Conservation (phyloP, 2,797 vertebrate genomes). For the Amblyopsis hoosieri region DNA sequence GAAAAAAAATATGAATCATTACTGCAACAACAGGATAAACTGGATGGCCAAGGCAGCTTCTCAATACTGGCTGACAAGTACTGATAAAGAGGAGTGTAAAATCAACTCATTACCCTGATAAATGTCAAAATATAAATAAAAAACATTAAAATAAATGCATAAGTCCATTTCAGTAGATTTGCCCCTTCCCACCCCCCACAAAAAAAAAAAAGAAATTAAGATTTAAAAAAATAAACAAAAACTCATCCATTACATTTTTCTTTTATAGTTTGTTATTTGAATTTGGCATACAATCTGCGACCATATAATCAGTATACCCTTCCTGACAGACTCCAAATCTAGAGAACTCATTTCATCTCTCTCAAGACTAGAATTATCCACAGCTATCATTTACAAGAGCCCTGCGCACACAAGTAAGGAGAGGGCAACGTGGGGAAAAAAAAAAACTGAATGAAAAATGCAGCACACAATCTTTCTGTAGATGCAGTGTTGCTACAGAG, state of each 20-base stretch:
- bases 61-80: constrained; percentile 78
- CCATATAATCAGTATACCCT: constrained; percentile 41
- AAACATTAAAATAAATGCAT: constrained; percentile 55
- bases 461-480: constrained; percentile 43
- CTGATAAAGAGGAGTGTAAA: constrained; percentile 77
- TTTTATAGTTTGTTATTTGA: constrained; percentile 41
- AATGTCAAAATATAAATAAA: constrained; percentile 71
- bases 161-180: constrained; percentile 61
- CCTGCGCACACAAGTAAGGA: constrained; percentile 51
- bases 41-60: constrained; percentile 76
- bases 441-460: constrained; percentile 4
- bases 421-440: constrained; percentile 26
- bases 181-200: constrained; percentile 1
- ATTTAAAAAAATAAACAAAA: no score
- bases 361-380: constrained; percentile 43
- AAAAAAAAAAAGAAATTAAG: constrained; percentile 47
- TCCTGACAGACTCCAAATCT: constrained; percentile 53
- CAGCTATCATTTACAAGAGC: constrained; percentile 46
- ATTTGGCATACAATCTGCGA: constrained; percentile 58
- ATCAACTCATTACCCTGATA: constrained; percentile 54
- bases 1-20: constrained; percentile 19
- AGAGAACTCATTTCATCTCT: constrained; percentile 48
- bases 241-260: constrained; percentile 47
- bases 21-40: constrained; percentile 57
- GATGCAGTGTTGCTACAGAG: constrained; percentile 61